Conservation (phyloP, 2,888 invertebrate genomes). For the Ganaspis brasiliensis region DNA sequence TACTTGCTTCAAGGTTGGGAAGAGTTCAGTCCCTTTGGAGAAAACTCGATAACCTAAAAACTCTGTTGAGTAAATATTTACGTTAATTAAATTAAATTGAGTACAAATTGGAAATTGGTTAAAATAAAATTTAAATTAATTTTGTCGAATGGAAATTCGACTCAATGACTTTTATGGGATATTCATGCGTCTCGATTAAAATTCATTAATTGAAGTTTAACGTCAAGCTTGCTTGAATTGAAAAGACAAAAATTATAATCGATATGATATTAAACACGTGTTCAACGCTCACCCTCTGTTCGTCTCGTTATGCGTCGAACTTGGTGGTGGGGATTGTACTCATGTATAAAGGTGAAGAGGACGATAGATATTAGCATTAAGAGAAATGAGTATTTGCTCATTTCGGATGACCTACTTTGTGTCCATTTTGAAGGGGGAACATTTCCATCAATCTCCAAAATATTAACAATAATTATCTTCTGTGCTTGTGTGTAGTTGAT, state of each 20-base stretch:
- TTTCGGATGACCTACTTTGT: not conserved
- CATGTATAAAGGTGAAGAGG: conserved; percentile 13
- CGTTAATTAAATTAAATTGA: too few species aligned
- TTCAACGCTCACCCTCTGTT: not conserved
- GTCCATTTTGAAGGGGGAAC: not conserved
- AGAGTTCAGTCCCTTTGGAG: too few species aligned
- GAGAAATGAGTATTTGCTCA: not conserved
- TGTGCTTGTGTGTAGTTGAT: not conserved
- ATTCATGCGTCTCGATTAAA: too few species aligned
- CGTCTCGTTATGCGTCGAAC: not conserved
- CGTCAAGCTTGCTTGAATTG: not conserved
- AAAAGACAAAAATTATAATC: not conserved
- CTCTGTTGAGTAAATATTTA: too few species aligned
- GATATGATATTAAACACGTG: not conserved
- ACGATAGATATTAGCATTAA: not conserved
- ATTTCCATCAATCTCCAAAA: conserved; percentile 10
- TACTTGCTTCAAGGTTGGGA: too few species aligned
- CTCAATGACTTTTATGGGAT: too few species aligned
- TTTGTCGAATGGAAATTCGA: too few species aligned
- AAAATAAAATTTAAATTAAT: too few species aligned
- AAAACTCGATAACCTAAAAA: too few species aligned
- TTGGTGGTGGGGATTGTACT: not conserved
- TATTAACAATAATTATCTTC: not conserved
- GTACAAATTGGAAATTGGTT: too few species aligned
- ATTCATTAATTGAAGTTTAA: too few species aligned